A percentile compares a stretch with the other conserved stretches of the same genome.
Conservation (phyloP, 2,797 vertebrate genomes). For the Dryobates pubescens region DNA sequence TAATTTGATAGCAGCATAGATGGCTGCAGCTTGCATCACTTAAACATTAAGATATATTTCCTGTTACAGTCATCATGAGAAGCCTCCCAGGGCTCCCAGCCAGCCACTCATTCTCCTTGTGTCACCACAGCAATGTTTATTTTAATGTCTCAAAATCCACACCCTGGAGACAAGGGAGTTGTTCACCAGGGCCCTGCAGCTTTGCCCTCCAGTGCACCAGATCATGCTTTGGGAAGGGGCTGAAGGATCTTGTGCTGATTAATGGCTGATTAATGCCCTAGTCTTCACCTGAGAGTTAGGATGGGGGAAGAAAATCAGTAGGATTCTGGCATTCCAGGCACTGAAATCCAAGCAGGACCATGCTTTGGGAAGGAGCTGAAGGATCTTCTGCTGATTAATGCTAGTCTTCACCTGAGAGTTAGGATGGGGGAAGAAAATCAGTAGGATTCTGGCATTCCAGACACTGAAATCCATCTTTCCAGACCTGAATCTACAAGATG, state of each 20-base stretch:
- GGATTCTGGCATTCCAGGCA: not conserved
- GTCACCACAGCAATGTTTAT: not conserved
- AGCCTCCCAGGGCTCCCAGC: not conserved
- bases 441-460: not conserved
- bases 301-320: not conserved
- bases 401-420: not conserved
- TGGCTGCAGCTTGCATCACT: not conserved
- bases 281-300: not conserved
- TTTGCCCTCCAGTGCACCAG: not conserved
- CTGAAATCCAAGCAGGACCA: not conserved
- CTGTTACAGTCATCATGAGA: not conserved
- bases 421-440: fast-evolving
- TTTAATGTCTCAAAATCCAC: not conserved
- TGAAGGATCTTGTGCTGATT: not conserved
- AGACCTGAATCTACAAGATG: not conserved
- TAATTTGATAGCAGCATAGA: not conserved
- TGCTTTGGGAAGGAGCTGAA: not conserved
- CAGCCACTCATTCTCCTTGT: not conserved
- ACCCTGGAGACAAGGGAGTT: not conserved
- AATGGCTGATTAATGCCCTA: not conserved
- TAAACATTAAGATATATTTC: not conserved
- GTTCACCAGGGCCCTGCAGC: not conserved
- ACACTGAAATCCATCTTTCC: not conserved
- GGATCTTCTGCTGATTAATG: too few relatives aligned
- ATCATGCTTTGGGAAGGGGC: not conserved